Evolutionary conservation across 2,888 invertebrate genomes (phyloP).

Genomic region (Leptogaster cylindrica): DNA sequence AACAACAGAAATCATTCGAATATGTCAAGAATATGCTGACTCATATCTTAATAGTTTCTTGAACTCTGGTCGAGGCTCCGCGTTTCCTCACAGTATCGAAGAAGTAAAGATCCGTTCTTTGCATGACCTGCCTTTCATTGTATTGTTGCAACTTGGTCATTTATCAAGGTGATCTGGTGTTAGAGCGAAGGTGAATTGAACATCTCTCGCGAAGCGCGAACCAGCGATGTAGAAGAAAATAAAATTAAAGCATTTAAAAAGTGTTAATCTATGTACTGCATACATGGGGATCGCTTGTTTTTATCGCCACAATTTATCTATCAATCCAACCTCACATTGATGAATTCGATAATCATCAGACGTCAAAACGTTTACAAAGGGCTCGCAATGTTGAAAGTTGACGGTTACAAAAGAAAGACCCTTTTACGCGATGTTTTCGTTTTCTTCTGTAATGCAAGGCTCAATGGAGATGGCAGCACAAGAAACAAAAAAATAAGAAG

Average conservation of each 20-base stretch:
- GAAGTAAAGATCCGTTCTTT: constrained; percentile 18
- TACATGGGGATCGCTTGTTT: too few relatives aligned
- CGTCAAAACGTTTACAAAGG: constrained; percentile 40
- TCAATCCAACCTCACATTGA: constrained; percentile 33
- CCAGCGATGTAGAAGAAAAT: background rate
- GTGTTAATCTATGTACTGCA: too few relatives aligned
- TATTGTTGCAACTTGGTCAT: constrained; percentile 15
- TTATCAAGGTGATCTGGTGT: constrained; percentile 18
- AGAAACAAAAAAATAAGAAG: background rate
- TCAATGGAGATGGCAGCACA: too few relatives aligned
- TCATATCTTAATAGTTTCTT: constrained; percentile 39
- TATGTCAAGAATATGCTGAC: constrained; percentile 26
- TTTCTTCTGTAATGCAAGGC: too few relatives aligned
- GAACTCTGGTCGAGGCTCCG: constrained; percentile 21
- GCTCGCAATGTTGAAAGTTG: background rate
- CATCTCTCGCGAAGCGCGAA: background rate
- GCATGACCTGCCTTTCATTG: constrained; percentile 7
- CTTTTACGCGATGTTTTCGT: background rate
- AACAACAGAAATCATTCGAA: constrained; percentile 39
- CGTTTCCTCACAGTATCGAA: constrained; percentile 1
- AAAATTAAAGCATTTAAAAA: too few relatives aligned
- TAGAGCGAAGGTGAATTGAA: constrained; percentile 22
- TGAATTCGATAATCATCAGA: constrained; percentile 40
- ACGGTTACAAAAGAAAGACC: constrained; percentile 11
- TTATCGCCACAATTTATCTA: constrained; percentile 37